phyloP scores from a whole-genome alignment of 2,797 vertebrate genomes.

The Steatocranus sp. region DNA sequence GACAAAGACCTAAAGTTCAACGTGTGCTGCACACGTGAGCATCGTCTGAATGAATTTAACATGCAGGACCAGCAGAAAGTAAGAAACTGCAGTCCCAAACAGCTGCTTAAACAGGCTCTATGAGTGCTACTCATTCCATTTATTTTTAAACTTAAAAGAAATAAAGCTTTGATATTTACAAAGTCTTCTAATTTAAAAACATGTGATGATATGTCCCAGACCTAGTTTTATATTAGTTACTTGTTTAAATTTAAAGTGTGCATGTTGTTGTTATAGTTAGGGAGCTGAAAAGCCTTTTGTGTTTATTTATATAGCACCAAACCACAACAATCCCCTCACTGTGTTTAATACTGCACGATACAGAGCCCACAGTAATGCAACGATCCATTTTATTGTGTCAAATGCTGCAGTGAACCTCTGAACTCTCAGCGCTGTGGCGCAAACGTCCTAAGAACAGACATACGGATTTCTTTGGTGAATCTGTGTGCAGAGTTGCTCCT shows the following conservation, averaged over 20 bases:
- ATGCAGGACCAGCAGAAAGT: fast-evolving
- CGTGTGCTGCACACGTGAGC: not conserved
- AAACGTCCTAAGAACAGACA: not conserved
- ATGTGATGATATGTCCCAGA: not conserved
- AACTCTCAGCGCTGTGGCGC: not conserved
- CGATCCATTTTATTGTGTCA: fast-evolving
- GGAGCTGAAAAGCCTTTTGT: not conserved
- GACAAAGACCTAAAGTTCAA: not conserved
- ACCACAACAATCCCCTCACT: not conserved
- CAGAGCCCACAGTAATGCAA: fast-evolving
- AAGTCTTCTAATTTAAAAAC: not conserved
- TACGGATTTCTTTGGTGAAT: not conserved
- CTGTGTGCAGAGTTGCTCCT: not conserved
- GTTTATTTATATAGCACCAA: not conserved
- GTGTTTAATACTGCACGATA: not conserved
- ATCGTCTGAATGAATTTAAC: fast-evolving
- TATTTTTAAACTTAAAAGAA: not conserved
- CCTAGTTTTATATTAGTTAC: not conserved
- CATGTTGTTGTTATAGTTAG: not conserved
- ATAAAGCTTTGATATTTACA: not conserved
- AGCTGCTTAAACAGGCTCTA: not conserved
- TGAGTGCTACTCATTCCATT: not conserved
- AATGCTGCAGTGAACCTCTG: not conserved
- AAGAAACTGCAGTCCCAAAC: not conserved
- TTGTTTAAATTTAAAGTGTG: not conserved